Conservation (phyloP, 1,140 invertebrate genomes). For the Drosophila mojavensis region DNA sequence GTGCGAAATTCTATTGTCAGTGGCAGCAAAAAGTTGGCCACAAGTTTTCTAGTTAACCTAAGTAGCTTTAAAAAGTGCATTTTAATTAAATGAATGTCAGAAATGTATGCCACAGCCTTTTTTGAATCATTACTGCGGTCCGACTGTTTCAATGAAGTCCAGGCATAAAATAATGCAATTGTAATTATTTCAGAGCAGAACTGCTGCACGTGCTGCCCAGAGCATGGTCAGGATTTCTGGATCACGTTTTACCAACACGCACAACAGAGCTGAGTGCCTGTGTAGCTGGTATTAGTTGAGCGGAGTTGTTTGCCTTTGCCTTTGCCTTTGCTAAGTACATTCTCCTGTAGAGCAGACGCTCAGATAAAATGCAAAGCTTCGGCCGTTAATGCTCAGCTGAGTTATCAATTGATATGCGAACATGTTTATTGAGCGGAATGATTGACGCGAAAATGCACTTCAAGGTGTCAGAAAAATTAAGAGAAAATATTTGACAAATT, state of each 20-base stretch:
- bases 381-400: neutral
- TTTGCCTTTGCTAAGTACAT: slow-evolving; percentile 62
- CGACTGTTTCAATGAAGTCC: slow-evolving; percentile 27
- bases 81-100: slow-evolving; percentile 74
- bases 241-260: slow-evolving; percentile 59
- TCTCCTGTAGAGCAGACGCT: slow-evolving; percentile 30
- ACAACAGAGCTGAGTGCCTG: neutral
- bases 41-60: slow-evolving; percentile 74
- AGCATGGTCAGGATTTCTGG: slow-evolving; percentile 22
- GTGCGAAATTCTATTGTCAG: slow-evolving; percentile 45
- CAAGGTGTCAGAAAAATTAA: neutral
- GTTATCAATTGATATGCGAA: slow-evolving; percentile 13
- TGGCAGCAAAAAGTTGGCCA: slow-evolving; percentile 25
- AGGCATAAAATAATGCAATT: slow-evolving; percentile 69
- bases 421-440: slow-evolving; percentile 5
- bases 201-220: slow-evolving; percentile 55
- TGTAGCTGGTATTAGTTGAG: neutral
- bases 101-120: slow-evolving; percentile 35
- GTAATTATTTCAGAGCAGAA: slow-evolving; percentile 67
- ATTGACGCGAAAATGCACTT: neutral
- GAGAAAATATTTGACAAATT: no score
- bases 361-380: neutral
- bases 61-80: slow-evolving; percentile 67
- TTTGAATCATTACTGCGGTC: slow-evolving; percentile 19
- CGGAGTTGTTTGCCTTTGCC: slow-evolving; percentile 53